Conservation (phyloP, 2,113 vertebrate genomes). For the Aspidoscelis tigris region DNA sequence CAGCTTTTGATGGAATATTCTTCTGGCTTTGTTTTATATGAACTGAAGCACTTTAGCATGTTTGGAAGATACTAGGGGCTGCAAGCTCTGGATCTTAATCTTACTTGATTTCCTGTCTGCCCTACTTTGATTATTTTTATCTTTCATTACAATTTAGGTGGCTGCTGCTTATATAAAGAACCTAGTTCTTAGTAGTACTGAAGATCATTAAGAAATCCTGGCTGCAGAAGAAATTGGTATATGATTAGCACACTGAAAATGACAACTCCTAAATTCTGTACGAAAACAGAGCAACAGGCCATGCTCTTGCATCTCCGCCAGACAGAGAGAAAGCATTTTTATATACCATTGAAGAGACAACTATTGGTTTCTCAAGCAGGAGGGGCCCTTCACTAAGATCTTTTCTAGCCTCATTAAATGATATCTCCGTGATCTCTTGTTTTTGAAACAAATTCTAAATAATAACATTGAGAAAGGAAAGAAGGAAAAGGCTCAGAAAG, state of each 20-base stretch:
- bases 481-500: conserved; percentile 4
- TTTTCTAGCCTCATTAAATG: conserved; percentile 57
- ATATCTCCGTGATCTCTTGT: conserved; percentile 36
- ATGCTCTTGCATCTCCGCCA: conserved; percentile 18
- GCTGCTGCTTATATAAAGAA: conserved; percentile 48
- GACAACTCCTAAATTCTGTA: not conserved
- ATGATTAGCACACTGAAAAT: conserved; percentile 53
- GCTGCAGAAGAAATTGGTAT: conserved; percentile 47
- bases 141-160: conserved; percentile 47
- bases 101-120: conserved; percentile 36
- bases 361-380: conserved; percentile 42
- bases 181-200: conserved; percentile 41
- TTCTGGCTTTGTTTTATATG: conserved; percentile 34
- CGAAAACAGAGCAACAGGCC: conserved; percentile 40
- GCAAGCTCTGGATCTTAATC: conserved; percentile 33
- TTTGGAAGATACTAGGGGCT: conserved; percentile 14
- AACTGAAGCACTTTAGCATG: not conserved
- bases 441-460: conserved; percentile 51
- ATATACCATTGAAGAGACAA: conserved; percentile 44
- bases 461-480: conserved; percentile 27
- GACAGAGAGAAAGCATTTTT: conserved; percentile 12
- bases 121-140: conserved; percentile 52
- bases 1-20: not conserved
- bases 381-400: conserved; percentile 51
- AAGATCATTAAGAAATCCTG: conserved; percentile 58